Base-by-base conservation (phyloP, 2,888 invertebrate species). In the Heliconius hortense region DNA sequence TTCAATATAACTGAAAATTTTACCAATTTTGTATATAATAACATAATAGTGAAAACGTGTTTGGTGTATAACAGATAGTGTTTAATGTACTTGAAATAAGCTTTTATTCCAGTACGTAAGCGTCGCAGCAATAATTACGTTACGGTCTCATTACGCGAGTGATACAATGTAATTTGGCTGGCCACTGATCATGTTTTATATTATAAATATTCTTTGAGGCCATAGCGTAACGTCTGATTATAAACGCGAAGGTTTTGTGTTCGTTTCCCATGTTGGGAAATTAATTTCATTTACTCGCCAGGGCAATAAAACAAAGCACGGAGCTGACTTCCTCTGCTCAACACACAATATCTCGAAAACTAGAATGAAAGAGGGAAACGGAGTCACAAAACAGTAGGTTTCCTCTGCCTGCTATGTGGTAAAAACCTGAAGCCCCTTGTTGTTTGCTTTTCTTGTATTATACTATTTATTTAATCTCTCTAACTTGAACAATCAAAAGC, bases 91-190 rank as follows among this genome's bases (percentile, higher is more conserved):
- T 63, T 53, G 26, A 53, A 74, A 39, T 63, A 21, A 31, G 48
- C 68, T 74, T 63, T 68, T 62, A 62, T 69, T 24, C 31, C 48
- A 63, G 43, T 53, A 69, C 69, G 69, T 68, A 62, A 68, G 28
- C 24, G 31, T n/a, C 31, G n/a, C 18, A 7, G n/a, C 62, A 48
- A 69, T 73, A 73, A 67, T 63, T 74, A 63, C 62, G 53, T 63
- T 69, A 68, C 69, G 62, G 67, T 24, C 60, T n/a, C 53, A 62
- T 62, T 72, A 56, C 62, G 68, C 35, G 31, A n/a, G 69, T 43
- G 31, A 31, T 26, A 39, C 62, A 24, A 48, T 48, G 31, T 62
- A 63, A 74, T 69, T 69, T 31, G 31, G 15, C 67, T 35, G 35
- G n/a, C 26, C 21, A 59, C 70, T n/a, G 21, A 8, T 67, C 15